Conservation (phyloP, 1,140 invertebrate species). For the Hetaerina americana region DNA sequence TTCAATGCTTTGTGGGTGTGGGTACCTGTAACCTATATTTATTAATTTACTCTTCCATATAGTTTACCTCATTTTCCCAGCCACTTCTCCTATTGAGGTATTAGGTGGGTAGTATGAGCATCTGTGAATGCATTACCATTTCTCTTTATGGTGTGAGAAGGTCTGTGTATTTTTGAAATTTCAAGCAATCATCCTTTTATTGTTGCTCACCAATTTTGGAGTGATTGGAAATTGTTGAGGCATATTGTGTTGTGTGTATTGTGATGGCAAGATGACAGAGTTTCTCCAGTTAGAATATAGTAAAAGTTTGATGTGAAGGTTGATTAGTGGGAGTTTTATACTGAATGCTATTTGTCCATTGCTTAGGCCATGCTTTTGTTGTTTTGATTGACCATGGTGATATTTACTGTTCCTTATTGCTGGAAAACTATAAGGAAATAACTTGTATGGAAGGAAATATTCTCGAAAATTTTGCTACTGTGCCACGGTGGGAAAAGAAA, state of each 20-base stretch:
- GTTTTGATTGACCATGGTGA: neutral
- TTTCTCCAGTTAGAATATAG: neutral
- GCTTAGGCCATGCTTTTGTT: neutral
- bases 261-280: neutral
- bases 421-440: neutral
- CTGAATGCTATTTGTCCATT: neutral
- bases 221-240: neutral
- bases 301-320: too few species aligned
- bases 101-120: slow-evolving; percentile 3
- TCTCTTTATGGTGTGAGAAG: neutral
- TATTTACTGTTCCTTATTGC: neutral
- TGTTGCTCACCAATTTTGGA: neutral
- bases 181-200: neutral
- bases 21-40: slow-evolving; percentile 10
- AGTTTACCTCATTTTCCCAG: slow-evolving; percentile 6
- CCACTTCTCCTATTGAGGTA: slow-evolving; percentile 2
- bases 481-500: neutral
- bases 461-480: neutral
- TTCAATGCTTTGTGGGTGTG: slow-evolving; percentile 2
- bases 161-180: neutral
- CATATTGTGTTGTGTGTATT: neutral
- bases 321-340: neutral
- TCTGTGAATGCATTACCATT: neutral
- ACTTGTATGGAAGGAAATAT: neutral
- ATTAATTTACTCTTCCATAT: slow-evolving; percentile 7